Base-by-base conservation (phyloP, 2,797 vertebrate genomes). In the Tokudaia tokunoshimensis region DNA sequence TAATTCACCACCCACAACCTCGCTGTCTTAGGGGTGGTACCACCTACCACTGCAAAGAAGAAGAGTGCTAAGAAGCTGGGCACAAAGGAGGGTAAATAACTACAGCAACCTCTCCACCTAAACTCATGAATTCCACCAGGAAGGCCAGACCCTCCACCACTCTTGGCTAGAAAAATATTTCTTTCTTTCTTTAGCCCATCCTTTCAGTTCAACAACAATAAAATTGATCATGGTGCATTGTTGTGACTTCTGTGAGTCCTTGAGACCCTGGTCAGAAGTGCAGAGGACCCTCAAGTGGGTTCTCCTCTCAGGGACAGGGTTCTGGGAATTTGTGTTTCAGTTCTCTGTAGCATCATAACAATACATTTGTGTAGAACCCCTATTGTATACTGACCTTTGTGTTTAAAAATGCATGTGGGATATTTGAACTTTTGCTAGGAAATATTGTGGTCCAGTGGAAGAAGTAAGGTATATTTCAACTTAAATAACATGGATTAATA, bases 21-120 rank as follows among this genome's bases (percentile, higher is more conserved):
- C 61, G 8, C 22, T 98, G 96, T n/a, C 94, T 98, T 61, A 57
- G 78, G 0, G 96, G 97, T 3, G 92, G 94, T 50, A 94, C 70
- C 0, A 76, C 83, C 83, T 97, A 94, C n/a, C 94, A 6, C 63
- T 97, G 97, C 89, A 92, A 95, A 65, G 98, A 98, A 87, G 72
- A 98, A 47, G 97, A 98, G 13, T 98, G 95, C 26, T 97, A 61
- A 67, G 67, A 52, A 26, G 31, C 44, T 3, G 2, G 10, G 9
- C 19, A n/a, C 31, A 3, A 24, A 50, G 88, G 14, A 59, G 17
- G 19, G 34, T 4, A 1, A 52, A 31, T 9, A 44, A 20, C 47
- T 17, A 14, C 29, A 10, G 34, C 0, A 8, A 44, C 24, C 74
- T 55, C n/a, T 67, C 31, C 20, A 37, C 8, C 15, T 52, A n/a